These are phyloP conservation scores for Pterostichus niger DNA, from an alignment of 2,888 invertebrate genomes.

Conservation along the genomic window DNA sequence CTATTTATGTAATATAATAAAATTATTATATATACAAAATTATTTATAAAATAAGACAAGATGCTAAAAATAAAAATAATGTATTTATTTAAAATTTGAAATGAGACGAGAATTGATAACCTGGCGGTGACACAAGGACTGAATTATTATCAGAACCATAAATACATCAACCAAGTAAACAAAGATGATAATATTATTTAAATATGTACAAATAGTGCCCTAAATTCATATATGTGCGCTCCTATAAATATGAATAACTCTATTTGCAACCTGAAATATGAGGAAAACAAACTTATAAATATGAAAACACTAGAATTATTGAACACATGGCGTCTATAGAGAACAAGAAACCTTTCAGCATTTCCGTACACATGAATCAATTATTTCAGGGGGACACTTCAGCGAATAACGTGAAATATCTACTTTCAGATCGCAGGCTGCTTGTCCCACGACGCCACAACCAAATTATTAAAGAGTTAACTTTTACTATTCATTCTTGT, in stretches of 20 bases:
- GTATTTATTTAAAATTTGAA: no score
- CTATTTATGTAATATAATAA: no score
- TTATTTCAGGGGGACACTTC: slow-evolving; percentile 22
- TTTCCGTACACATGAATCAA: slow-evolving; percentile 12
- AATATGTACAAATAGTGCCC: not conserved
- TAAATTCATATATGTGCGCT: slow-evolving; percentile 19
- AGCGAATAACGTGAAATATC: slow-evolving; percentile 9
- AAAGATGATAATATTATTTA: no score
- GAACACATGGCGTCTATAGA: not conserved
- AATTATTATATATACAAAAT: no score
- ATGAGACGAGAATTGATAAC: no score
- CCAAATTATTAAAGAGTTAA: slow-evolving; percentile 36
- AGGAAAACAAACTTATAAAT: slow-evolving; percentile 13
- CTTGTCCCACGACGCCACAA: not conserved
- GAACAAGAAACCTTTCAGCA: slow-evolving; percentile 36
- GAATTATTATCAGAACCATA: no score
- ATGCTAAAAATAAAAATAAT: no score
- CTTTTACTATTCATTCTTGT: slow-evolving; percentile 48
- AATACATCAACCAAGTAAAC: no score
- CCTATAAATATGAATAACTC: not conserved
- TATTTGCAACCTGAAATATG: not conserved
- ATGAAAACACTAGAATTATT: slow-evolving; percentile 16
- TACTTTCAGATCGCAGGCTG: not conserved
- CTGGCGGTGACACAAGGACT: no score
- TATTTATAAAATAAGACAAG: no score